A percentile compares a stretch with the other conserved stretches of the same genome.
These are phyloP conservation scores for Mesochorus sp. DNA, from an alignment of 2,888 invertebrate species.

Conservation along the genomic window DNA sequence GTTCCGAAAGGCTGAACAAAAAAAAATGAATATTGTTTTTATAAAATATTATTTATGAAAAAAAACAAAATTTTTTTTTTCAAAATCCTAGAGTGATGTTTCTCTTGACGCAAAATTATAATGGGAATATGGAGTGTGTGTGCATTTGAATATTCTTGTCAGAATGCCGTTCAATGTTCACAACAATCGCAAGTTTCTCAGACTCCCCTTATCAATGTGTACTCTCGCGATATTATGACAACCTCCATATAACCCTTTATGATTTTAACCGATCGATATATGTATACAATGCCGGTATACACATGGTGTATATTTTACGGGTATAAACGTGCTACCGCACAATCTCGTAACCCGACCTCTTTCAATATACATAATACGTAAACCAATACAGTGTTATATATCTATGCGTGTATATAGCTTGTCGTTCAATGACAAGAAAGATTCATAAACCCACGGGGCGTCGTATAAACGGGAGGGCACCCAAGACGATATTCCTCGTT, in stretches of 20 bases:
- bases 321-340: slow-evolving; percentile 33
- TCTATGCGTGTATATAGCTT: not conserved
- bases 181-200: not conserved
- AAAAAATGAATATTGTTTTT: too few species aligned
- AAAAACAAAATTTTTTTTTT: too few species aligned
- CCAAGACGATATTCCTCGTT: slow-evolving; percentile 6
- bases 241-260: slow-evolving; percentile 35
- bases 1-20: too few species aligned
- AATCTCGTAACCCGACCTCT: slow-evolving; percentile 37
- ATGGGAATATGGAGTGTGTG: not conserved
- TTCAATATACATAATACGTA: slow-evolving; percentile 40
- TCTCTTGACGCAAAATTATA: too few species aligned
- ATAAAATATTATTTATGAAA: too few species aligned
- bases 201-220: slow-evolving; percentile 24
- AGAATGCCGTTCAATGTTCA: slow-evolving; percentile 25
- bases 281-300: not conserved
- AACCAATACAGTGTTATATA: too few species aligned
- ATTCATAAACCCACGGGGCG: slow-evolving; percentile 55
- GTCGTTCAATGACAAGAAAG: slow-evolving; percentile 44
- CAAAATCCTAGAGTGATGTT: too few species aligned
- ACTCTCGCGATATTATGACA: not conserved
- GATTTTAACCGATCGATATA: slow-evolving; percentile 14
- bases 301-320: not conserved
- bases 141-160: not conserved
- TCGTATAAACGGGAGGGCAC: slow-evolving; percentile 18